Evolutionary conservation across 2,113 vertebrate genomes (phyloP).

Genomic region (Eurystomus gularis): DNA sequence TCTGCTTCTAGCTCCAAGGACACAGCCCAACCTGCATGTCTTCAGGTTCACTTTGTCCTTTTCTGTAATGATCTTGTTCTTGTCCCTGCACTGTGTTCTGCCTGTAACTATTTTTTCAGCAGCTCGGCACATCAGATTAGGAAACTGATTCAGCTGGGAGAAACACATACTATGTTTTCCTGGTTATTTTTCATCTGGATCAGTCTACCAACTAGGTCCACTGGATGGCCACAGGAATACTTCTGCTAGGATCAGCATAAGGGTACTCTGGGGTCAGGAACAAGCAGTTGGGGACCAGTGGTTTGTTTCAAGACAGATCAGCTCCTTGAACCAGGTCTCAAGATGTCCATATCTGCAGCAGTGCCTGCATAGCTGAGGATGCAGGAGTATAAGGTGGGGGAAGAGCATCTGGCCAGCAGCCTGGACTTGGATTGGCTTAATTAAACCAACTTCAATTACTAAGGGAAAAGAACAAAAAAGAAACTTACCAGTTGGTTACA

Average conservation of each 20-base stretch:
- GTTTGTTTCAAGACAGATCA: neutral
- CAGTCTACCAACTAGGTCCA: neutral
- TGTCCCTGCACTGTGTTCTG: neutral
- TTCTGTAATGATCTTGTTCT: neutral
- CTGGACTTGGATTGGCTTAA: neutral
- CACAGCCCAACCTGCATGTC: neutral
- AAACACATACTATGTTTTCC: rapidly evolving
- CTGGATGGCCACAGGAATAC: neutral
- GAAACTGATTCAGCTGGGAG: neutral
- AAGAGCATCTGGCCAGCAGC: neutral
- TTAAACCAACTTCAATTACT: neutral
- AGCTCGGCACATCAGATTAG: neutral
- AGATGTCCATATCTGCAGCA: neutral
- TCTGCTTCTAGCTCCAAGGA: neutral
- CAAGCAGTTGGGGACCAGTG: neutral
- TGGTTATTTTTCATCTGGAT: neutral
- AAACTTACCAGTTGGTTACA: neutral
- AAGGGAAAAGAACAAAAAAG: neutral
- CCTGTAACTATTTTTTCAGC: neutral
- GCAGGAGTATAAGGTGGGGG: neutral
- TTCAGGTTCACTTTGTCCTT: neutral
- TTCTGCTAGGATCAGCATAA: neutral
- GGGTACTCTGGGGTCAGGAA: neutral
- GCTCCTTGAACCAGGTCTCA: neutral
- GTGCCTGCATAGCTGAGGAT: neutral